These are phyloP conservation scores for Auanema freiburgensis DNA, from an alignment of 2,888 invertebrate species.

Conservation along the genomic window DNA sequence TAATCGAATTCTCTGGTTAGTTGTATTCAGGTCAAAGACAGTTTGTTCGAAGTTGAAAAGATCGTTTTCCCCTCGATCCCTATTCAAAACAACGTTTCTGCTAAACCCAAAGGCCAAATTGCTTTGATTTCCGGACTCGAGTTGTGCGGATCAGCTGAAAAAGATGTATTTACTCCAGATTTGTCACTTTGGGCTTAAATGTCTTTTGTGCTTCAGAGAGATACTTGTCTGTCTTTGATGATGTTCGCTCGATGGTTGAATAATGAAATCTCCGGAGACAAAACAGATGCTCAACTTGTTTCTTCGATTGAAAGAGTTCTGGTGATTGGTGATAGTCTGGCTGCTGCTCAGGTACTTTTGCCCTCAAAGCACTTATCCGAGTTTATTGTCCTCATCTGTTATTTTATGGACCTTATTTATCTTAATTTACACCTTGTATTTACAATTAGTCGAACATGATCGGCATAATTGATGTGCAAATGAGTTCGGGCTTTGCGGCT, in stretches of 20 bases:
- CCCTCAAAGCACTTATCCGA: too few species aligned
- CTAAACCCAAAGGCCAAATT: conserved; percentile 10
- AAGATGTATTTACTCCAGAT: conserved; percentile 20
- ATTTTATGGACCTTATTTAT: too few species aligned
- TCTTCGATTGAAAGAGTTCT: conserved; percentile 6
- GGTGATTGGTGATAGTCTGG: conserved; percentile 12
- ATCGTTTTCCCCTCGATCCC: conserved; percentile 30
- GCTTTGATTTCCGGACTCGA: conserved; percentile 41
- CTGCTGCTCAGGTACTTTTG: too few species aligned
- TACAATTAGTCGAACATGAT: not conserved
- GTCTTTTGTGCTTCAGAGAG: conserved; percentile 19
- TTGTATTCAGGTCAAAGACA: conserved; percentile 24
- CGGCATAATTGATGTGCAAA: conserved; percentile 5
- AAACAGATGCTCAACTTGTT: too few species aligned
- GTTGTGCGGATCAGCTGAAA: conserved; percentile 24
- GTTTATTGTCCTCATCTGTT: too few species aligned
- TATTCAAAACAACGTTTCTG: not conserved
- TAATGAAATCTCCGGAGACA: not conserved
- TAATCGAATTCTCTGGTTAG: not conserved
- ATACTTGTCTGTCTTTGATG: conserved; percentile 23
- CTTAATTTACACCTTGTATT: too few species aligned
- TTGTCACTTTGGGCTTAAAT: not conserved
- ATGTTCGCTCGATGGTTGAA: conserved; percentile 38
- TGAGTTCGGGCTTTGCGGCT: conserved; percentile 1
- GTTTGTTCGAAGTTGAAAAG: conserved; percentile 28